Conservation (phyloP, 2,113 vertebrate genomes). For the Calyptomena viridis region DNA sequence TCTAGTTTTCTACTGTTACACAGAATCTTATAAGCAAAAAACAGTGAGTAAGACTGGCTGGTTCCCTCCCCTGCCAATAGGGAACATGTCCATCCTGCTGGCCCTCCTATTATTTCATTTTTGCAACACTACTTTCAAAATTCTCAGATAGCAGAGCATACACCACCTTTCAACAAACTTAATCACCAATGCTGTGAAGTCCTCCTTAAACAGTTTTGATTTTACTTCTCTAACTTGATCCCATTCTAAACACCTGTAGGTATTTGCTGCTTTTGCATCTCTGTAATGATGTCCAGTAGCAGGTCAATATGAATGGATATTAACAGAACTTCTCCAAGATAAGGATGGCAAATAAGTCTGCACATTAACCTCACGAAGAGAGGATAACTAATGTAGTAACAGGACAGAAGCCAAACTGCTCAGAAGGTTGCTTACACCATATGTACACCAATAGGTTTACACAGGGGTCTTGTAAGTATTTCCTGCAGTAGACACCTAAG, state of each 20-base stretch:
- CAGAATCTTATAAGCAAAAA: background rate
- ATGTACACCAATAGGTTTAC: background rate
- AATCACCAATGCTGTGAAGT: background rate
- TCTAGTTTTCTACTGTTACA: background rate
- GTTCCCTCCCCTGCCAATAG: background rate
- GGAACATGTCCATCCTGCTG: background rate
- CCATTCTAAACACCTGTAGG: background rate
- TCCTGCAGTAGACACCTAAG: accelerated
- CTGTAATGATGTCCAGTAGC: background rate
- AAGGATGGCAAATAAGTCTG: background rate
- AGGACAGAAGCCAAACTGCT: background rate
- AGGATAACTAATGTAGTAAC: background rate
- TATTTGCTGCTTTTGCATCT: background rate
- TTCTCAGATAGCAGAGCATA: background rate
- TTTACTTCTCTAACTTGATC: background rate
- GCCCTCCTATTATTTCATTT: background rate
- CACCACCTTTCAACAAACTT: background rate
- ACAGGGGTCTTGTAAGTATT: accelerated
- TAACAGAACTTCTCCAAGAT: background rate
- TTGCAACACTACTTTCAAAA: background rate
- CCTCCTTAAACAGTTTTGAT: background rate
- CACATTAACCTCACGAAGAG: background rate
- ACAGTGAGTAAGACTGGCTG: background rate
- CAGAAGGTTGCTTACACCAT: background rate
- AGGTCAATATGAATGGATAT: background rate